These are phyloP conservation scores for Liparis tanakae DNA, from an alignment of 2,797 vertebrate genomes.

Conservation along the genomic window DNA sequence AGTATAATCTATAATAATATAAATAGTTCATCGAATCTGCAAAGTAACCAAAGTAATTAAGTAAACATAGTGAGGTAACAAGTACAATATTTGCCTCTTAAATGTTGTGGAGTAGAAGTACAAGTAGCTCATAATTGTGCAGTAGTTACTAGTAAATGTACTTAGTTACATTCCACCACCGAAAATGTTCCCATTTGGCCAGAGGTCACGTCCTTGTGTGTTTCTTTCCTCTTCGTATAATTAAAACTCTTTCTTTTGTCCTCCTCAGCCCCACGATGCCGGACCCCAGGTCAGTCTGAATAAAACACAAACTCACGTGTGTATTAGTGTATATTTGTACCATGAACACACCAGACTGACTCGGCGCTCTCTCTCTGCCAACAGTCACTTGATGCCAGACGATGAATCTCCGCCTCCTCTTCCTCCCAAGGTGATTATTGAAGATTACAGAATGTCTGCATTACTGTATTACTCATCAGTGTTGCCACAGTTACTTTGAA, in stretches of 20 bases:
- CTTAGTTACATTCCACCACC: not conserved
- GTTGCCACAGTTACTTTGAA: no score
- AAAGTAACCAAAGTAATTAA: not conserved
- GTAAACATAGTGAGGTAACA: not conserved
- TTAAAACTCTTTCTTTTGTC: not conserved
- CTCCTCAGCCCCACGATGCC: slow-evolving; percentile 59
- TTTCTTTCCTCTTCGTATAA: not conserved
- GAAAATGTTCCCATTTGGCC: not conserved
- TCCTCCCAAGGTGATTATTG: slow-evolving; percentile 88
- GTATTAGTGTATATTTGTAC: not conserved
- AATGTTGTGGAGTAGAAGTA: not conserved
- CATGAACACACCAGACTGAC: slow-evolving; percentile 12
- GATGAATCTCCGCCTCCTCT: slow-evolving; percentile 86
- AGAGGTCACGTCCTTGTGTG: not conserved
- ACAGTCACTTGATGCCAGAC: slow-evolving; percentile 68
- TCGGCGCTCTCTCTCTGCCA: slow-evolving; percentile 32
- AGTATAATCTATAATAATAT: not conserved
- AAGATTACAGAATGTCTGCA: not conserved
- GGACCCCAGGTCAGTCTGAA: slow-evolving; percentile 33
- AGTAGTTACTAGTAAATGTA: not conserved
- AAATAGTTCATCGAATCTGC: not conserved
- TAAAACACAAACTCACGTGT: not conserved
- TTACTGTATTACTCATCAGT: not conserved
- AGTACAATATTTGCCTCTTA: not conserved
- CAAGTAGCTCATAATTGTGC: not conserved